Conservation (phyloP, 2,797 vertebrate species). For the Chaetodon trifasciatus region DNA sequence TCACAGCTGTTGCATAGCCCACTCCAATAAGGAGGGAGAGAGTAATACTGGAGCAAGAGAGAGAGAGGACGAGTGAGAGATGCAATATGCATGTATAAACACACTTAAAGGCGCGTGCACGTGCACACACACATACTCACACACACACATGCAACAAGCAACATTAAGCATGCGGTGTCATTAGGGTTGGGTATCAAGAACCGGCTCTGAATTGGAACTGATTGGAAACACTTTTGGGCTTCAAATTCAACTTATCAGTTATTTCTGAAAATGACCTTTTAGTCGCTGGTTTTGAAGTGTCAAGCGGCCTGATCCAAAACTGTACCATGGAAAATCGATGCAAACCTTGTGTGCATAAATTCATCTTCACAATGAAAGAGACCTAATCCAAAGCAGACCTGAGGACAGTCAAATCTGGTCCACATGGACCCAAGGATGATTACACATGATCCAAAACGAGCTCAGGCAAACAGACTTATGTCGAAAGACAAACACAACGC, state of each 20-base stretch:
- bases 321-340: background rate
- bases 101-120: constrained; percentile 27
- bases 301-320: background rate
- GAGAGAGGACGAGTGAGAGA: constrained; percentile 35
- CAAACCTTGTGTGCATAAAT: background rate
- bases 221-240: background rate
- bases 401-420: background rate
- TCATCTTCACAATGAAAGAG: background rate
- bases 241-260: background rate
- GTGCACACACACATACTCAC: no score
- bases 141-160: background rate
- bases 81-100: constrained; percentile 55
- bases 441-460: no score
- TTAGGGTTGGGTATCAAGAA: background rate
- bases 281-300: background rate
- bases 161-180: background rate
- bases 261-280: background rate
- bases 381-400: background rate
- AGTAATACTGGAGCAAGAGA: constrained; percentile 29
- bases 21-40: constrained; percentile 34
- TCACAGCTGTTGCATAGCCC: constrained; percentile 56
- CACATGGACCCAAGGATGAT: background rate
- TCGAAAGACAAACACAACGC: no score
- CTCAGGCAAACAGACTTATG: no score
- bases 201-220: background rate